Conservation (phyloP, 1,140 invertebrate genomes). For the Drosophila micromelanica region DNA sequence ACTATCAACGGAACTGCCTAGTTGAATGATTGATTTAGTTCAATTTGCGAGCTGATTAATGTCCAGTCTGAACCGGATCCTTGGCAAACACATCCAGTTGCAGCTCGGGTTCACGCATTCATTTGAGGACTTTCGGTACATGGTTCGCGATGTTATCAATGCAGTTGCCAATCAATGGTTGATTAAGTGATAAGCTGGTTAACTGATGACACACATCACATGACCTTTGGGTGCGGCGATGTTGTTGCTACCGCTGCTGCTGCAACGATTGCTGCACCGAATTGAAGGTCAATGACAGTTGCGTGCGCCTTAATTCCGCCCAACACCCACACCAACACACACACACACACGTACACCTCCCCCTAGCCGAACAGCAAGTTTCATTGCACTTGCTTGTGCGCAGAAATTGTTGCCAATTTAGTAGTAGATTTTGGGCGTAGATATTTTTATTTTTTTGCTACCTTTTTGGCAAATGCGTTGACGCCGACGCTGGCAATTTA, state of each 20-base stretch:
- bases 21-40: neutral
- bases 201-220: constrained; percentile 64
- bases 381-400: constrained; percentile 47
- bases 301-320: constrained; percentile 67
- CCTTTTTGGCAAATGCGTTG: constrained; percentile 15
- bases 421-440: constrained; percentile 56
- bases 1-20: no score
- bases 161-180: constrained; percentile 19
- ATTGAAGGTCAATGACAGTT: constrained; percentile 81
- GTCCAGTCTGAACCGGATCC: neutral
- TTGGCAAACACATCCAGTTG: neutral
- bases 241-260: constrained; percentile 19
- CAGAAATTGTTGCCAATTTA: constrained; percentile 47
- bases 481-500: constrained; percentile 16
- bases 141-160: neutral
- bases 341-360: neutral
- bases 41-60: neutral
- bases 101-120: neutral
- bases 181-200: constrained; percentile 50
- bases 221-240: constrained; percentile 79
- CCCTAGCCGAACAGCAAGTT: constrained; percentile 11
- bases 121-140: neutral
- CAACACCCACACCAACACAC: constrained; percentile 1
- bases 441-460: constrained; percentile 18
- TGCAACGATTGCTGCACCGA: constrained; percentile 56